Conservation (phyloP, 2,888 invertebrate genomes). For the Ichneumoninae sp. region DNA sequence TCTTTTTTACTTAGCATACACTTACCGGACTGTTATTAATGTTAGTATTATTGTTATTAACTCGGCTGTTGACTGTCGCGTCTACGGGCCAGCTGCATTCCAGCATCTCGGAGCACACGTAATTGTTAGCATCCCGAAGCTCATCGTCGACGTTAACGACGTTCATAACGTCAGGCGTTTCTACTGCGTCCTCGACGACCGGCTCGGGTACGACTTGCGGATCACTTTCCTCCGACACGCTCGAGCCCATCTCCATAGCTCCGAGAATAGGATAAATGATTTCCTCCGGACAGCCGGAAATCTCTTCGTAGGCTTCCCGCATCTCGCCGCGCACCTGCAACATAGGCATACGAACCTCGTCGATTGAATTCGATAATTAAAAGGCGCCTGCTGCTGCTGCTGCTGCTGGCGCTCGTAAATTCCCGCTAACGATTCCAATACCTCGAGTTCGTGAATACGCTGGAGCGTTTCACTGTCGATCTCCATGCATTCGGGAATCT, state of each 20-base stretch:
- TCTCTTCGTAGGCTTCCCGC: constrained; percentile 82
- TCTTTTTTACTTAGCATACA: constrained; percentile 21
- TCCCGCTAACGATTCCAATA: constrained; percentile 57
- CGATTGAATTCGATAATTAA: constrained; percentile 25
- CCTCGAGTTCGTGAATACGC: constrained; percentile 82
- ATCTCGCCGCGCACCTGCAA: constrained; percentile 82
- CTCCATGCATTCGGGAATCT: constrained; percentile 82
- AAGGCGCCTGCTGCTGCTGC: not conserved
- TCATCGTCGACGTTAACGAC: constrained; percentile 85
- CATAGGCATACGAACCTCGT: constrained; percentile 26
- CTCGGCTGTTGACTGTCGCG: constrained; percentile 80
- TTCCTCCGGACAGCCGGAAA: constrained; percentile 82
- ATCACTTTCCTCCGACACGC: constrained; percentile 75
- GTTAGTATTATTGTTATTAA: constrained; percentile 73
- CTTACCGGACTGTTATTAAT: constrained; percentile 67
- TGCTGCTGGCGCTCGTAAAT: not conserved
- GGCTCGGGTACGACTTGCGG: constrained; percentile 70
- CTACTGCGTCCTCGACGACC: constrained; percentile 61
- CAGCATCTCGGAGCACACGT: constrained; percentile 86
- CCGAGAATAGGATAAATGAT: constrained; percentile 82
- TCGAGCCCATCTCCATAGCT: constrained; percentile 81
- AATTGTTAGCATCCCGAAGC: constrained; percentile 92
- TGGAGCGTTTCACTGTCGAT: constrained; percentile 82
- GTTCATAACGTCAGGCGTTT: constrained; percentile 76
- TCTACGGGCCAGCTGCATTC: constrained; percentile 81